Conservation (phyloP, 1,140 invertebrate species). For the Cylas formicarius region DNA sequence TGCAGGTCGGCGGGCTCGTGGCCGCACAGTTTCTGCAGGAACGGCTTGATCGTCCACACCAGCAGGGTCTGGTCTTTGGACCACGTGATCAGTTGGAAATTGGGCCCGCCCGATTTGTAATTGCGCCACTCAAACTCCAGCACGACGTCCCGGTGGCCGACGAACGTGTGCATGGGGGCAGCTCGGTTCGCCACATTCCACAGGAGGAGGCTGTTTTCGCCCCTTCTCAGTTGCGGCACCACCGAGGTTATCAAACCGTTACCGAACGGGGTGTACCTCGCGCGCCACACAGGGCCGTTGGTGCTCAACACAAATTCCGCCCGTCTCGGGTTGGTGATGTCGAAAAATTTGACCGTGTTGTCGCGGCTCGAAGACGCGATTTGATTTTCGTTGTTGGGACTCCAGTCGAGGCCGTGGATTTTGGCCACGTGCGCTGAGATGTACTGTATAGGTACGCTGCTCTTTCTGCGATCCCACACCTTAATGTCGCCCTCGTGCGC, state of each 20-base stretch:
- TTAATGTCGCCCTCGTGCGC: slow-evolving; percentile 92
- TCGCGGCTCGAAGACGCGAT: slow-evolving; percentile 92
- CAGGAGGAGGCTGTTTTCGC: slow-evolving; percentile 73
- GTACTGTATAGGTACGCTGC: slow-evolving; percentile 79
- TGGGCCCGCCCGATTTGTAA: slow-evolving; percentile 51
- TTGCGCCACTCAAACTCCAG: slow-evolving; percentile 90
- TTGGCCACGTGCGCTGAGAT: slow-evolving; percentile 88
- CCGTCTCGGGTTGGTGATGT: slow-evolving; percentile 74
- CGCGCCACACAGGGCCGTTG: slow-evolving; percentile 86
- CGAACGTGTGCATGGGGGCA: slow-evolving; percentile 77
- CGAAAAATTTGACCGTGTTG: slow-evolving; percentile 91
- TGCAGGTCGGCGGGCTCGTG: slow-evolving; percentile 49
- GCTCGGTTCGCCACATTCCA: slow-evolving; percentile 70
- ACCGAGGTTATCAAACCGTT: slow-evolving; percentile 86
- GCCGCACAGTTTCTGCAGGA: slow-evolving; percentile 66
- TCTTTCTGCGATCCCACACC: slow-evolving; percentile 91
- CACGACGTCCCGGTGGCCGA: slow-evolving; percentile 88
- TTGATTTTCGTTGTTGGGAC: slow-evolving; percentile 73
- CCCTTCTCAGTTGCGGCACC: slow-evolving; percentile 67
- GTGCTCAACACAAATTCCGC: slow-evolving; percentile 77
- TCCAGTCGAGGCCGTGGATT: slow-evolving; percentile 93
- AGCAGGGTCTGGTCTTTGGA: slow-evolving; percentile 87
- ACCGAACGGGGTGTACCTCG: slow-evolving; percentile 76
- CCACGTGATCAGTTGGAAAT: slow-evolving; percentile 91
- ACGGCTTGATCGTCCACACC: slow-evolving; percentile 82